phyloP scores from a whole-genome alignment of 1,140 invertebrate genomes.

The Magallana gigas region DNA sequence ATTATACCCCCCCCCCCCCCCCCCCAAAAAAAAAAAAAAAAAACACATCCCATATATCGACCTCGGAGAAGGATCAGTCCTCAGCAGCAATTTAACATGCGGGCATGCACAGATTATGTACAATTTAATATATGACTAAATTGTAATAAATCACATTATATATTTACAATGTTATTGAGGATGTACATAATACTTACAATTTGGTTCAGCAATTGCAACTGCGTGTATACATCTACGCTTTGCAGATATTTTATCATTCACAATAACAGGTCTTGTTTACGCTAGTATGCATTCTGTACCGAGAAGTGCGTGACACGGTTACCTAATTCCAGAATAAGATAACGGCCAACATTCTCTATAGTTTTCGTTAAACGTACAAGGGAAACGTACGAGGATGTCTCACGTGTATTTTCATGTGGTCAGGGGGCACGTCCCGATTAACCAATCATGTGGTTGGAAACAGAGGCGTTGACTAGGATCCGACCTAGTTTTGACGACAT shows the following conservation, averaged over 20 bases:
- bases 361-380: neutral
- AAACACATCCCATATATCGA: too few relatives aligned
- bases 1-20: too few relatives aligned
- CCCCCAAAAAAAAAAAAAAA: too few relatives aligned
- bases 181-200: neutral
- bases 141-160: neutral
- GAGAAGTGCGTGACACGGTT: conserved; percentile 3
- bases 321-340: neutral
- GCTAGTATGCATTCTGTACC: neutral
- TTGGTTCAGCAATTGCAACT: neutral
- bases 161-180: neutral
- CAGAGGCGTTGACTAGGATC: neutral
- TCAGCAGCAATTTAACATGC: neutral
- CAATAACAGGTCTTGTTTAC: neutral
- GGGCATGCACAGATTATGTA: neutral
- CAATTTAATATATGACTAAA: neutral
- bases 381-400: neutral
- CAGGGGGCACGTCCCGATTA: neutral
- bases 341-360: neutral
- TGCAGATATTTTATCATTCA: neutral
- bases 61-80: too few relatives aligned
- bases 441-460: neutral
- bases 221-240: too few relatives aligned
- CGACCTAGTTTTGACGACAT: conserved; percentile 24
- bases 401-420: conserved; percentile 16